Conservation (phyloP, 2,113 vertebrate species). For the Gulo gulo region DNA sequence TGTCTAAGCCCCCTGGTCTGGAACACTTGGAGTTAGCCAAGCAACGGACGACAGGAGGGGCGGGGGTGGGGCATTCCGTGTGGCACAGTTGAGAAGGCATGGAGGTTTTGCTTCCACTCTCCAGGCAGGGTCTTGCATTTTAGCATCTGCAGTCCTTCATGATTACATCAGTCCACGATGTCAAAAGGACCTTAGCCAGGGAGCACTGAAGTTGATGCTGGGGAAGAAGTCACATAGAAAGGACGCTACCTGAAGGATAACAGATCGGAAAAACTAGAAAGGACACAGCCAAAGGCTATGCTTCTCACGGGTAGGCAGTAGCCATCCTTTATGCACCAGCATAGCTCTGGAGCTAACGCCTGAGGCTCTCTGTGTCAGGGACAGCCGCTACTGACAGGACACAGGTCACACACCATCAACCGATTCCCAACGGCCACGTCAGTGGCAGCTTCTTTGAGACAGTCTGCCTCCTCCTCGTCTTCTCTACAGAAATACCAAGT, state of each 20-base stretch:
- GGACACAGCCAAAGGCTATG: neutral
- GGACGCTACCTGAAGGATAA: neutral
- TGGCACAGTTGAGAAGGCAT: neutral
- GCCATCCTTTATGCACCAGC: neutral
- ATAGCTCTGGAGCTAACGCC: neutral
- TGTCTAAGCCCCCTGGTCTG: neutral
- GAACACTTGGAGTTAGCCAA: constrained; percentile 46
- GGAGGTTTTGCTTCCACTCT: neutral
- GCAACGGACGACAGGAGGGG: constrained; percentile 44
- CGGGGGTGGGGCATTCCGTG: constrained; percentile 23
- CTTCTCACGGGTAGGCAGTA: neutral
- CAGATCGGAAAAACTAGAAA: neutral
- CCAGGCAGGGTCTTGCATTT: neutral
- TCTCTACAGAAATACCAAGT: neutral
- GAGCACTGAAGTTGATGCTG: neutral
- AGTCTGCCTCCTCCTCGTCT: neutral
- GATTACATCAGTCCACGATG: neutral
- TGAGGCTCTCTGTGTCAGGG: neutral
- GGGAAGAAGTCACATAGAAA: neutral
- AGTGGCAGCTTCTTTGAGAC: neutral
- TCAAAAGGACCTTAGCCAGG: neutral
- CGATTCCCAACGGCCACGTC: neutral
- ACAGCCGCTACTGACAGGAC: neutral
- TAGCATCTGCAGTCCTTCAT: neutral
- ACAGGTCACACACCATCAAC: neutral